These are phyloP conservation scores for Apamea sordens DNA, from an alignment of 2,888 invertebrate genomes.

Conservation along the genomic window DNA sequence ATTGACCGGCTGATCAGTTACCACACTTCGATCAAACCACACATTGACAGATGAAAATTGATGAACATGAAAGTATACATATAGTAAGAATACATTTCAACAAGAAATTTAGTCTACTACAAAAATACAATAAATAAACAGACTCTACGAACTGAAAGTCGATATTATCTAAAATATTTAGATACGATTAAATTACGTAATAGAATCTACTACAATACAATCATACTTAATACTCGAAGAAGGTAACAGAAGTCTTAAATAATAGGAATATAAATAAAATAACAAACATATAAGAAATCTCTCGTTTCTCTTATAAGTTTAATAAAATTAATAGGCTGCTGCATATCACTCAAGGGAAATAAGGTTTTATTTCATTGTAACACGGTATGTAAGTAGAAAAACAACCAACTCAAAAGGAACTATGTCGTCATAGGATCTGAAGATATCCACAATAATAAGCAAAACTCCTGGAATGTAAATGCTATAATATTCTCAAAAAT, in stretches of 20 bases:
- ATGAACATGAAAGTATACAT: constrained; percentile 3
- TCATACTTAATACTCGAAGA: constrained; percentile 31
- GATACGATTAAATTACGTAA: constrained; percentile 12
- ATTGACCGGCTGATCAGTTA: no score
- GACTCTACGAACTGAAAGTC: constrained; percentile 23
- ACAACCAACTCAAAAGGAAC: constrained; percentile 28
- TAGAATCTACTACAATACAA: constrained; percentile 18
- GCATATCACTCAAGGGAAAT: constrained; percentile 7
- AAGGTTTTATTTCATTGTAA: neutral
- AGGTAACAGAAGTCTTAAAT: constrained; percentile 26
- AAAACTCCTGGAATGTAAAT: constrained; percentile 56
- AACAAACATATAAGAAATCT: neutral
- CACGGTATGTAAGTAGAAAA: constrained; percentile 2
- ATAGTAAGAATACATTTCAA: constrained; percentile 22
- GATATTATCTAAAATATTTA: neutral
- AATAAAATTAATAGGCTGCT: constrained; percentile 40
- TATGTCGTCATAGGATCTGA: constrained; percentile 7
- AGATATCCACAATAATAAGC: constrained; percentile 35
- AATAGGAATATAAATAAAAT: constrained; percentile 20
- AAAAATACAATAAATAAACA: constrained; percentile 27
- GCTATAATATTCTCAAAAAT: constrained; percentile 37
- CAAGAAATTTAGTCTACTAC: constrained; percentile 5
- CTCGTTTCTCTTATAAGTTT: neutral
- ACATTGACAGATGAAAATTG: constrained; percentile 2
- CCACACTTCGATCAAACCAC: constrained; percentile 2